Evolutionary conservation across 1,140 invertebrate species (phyloP), one percentile per base, ranked within the genome.

Genomic region (Forficula auricularia): DNA sequence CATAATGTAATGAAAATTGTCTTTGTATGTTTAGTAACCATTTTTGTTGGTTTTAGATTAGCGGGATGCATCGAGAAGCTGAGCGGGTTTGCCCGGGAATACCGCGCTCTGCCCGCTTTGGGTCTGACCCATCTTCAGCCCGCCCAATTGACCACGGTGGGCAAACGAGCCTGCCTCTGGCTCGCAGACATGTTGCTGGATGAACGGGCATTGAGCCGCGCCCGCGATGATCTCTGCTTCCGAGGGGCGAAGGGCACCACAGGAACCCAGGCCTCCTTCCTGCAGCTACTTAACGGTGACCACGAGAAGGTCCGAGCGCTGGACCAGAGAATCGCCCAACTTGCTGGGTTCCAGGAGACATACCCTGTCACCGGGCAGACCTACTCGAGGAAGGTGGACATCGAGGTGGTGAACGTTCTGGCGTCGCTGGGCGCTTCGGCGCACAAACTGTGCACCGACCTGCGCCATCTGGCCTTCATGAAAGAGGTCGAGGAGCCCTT

Each of bases 401-500:
- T 86, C 4, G 84, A 94, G 59, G n/a, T n/a, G n/a, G n/a, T n/a
- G n/a, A n/a, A n/a, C n/a, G n/a, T n/a, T n/a, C n/a, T n/a, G n/a
- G n/a, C n/a, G n/a, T n/a, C n/a, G n/a, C n/a, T n/a, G n/a, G n/a
- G n/a, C n/a, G n/a, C n/a, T n/a, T n/a, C n/a, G n/a, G n/a, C 12
- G 49, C 31, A 32, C 31, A 32, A 81, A 75, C 90, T 96, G 62
- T 95, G 90, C 56, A 82, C 79, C 1, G 94, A 97, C 58, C 75
- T 89, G 34, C 68, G 92, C 16, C 66, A 98, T 1, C 60, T 98
- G 12, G 89, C 92, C 0, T 88, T 77, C 32, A 80, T 85, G 60
- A 97, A 97, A 57, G 96, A 99, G 64, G 55, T 99, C 1, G 91
- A 97, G 56, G 96, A 99, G 60, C 95, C 95, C 0, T 99, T 98